These are phyloP conservation scores for Staurois parvus DNA, from an alignment of 2,797 vertebrate species.

Conservation along the genomic window DNA sequence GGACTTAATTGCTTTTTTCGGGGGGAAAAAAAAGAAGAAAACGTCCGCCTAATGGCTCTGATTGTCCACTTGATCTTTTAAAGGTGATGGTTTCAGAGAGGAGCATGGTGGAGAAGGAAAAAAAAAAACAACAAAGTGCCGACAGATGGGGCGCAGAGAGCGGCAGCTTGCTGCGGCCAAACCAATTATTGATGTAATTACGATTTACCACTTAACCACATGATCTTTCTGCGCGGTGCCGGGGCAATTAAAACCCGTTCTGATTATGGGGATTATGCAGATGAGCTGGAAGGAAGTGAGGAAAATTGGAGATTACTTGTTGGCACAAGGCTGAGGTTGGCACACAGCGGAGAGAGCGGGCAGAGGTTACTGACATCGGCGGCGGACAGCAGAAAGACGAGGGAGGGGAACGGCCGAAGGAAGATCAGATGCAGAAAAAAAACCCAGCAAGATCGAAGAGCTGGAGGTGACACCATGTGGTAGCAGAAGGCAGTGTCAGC, in stretches of 20 bases:
- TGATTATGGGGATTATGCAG: constrained; percentile 91
- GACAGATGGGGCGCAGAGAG: constrained; percentile 91
- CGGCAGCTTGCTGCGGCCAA: constrained; percentile 95
- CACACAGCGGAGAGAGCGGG: constrained; percentile 64
- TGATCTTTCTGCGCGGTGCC: constrained; percentile 88
- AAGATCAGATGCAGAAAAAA: not conserved
- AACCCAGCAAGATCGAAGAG: not conserved
- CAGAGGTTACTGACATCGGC: not conserved
- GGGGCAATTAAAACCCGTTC: constrained; percentile 89
- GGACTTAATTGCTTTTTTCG: constrained; percentile 16
- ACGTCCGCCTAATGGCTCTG: not conserved
- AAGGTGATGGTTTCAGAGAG: constrained; percentile 33
- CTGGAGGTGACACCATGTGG: not conserved
- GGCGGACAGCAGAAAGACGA: not conserved
- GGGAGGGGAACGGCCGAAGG: not conserved
- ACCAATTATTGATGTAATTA: constrained; percentile 98
- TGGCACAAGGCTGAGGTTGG: constrained; percentile 73
- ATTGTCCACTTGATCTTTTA: constrained; percentile 38
- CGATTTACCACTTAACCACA: constrained; percentile 95
- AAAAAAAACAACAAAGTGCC: constrained; percentile 71
- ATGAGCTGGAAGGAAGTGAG: constrained; percentile 82
- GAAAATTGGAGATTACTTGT: constrained; percentile 85
- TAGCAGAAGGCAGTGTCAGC: too few relatives aligned
- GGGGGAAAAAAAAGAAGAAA: not conserved
- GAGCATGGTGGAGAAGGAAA: not conserved